These are phyloP conservation scores for Macrocentrus cingulum DNA, from an alignment of 1,140 invertebrate species.

Conservation along the genomic window DNA sequence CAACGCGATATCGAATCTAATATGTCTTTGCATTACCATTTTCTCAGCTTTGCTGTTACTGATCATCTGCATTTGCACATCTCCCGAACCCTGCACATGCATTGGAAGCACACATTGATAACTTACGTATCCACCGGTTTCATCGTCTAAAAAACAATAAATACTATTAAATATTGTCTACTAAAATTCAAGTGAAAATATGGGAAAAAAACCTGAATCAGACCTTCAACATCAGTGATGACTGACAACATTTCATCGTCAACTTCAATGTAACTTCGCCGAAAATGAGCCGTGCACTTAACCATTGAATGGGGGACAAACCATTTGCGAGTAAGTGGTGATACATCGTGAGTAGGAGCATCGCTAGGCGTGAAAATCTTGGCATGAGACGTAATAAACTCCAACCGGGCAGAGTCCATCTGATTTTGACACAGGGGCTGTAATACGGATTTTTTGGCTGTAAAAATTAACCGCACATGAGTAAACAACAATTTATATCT, in stretches of 20 bases:
- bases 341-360: constrained; percentile 36
- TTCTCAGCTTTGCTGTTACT: constrained; percentile 64
- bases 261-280: constrained; percentile 63
- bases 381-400: constrained; percentile 40
- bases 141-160: constrained; percentile 61
- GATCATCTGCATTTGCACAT: constrained; percentile 73
- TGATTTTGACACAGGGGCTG: constrained; percentile 56
- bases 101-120: constrained; percentile 72
- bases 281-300: constrained; percentile 61
- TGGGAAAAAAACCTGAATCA: constrained; percentile 21
- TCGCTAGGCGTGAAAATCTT: constrained; percentile 22
- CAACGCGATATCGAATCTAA: too few relatives aligned
- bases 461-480: constrained; percentile 23
- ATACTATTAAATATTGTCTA: constrained; percentile 7
- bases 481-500: not conserved
- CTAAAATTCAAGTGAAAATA: constrained; percentile 4
- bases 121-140: constrained; percentile 63
- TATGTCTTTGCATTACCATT: constrained; percentile 52
- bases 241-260: constrained; percentile 67
- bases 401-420: constrained; percentile 38
- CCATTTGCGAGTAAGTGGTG: constrained; percentile 50
- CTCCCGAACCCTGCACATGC: constrained; percentile 73
- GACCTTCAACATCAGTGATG: constrained; percentile 67
- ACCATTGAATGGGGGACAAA: constrained; percentile 53
- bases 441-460: constrained; percentile 52